These are phyloP conservation scores for Rachycentron canadum DNA, from an alignment of 2,797 vertebrate genomes.

Conservation along the genomic window DNA sequence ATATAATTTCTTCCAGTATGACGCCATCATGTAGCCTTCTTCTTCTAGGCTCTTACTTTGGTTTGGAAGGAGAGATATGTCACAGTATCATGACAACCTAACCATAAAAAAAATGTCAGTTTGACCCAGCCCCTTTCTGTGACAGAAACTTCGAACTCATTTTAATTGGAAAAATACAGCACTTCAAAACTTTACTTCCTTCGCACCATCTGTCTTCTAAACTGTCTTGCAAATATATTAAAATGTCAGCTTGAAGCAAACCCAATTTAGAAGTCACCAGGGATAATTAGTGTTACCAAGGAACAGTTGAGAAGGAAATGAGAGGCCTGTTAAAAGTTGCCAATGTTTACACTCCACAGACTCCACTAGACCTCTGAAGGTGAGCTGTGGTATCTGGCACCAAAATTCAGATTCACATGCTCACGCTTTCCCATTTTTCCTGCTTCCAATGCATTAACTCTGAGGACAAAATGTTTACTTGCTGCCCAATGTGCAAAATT, in stretches of 20 bases:
- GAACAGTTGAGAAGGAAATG: neutral
- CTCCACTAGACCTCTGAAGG: too few species aligned
- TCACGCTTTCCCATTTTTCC: too few species aligned
- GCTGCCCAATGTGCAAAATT: too few species aligned
- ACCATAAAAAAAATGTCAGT: constrained; percentile 49
- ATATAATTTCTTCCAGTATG: neutral
- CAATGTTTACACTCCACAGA: too few species aligned
- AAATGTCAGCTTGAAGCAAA: neutral
- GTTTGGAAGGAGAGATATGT: constrained; percentile 5
- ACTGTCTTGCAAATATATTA: neutral
- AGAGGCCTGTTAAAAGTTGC: neutral
- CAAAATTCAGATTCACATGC: too few species aligned
- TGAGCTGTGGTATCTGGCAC: too few species aligned
- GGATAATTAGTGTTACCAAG: neutral
- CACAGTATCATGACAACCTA: constrained; percentile 23
- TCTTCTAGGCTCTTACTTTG: neutral
- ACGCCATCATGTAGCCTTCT: neutral
- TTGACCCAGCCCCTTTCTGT: constrained; percentile 5
- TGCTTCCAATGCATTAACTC: too few species aligned
- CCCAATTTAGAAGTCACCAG: neutral
- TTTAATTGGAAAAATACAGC: neutral
- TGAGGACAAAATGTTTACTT: too few species aligned
- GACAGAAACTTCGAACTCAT: neutral
- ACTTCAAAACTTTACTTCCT: neutral
- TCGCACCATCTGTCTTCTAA: neutral